Conservation (phyloP, 2,797 vertebrate species). For the Brachyalestes nurse region DNA sequence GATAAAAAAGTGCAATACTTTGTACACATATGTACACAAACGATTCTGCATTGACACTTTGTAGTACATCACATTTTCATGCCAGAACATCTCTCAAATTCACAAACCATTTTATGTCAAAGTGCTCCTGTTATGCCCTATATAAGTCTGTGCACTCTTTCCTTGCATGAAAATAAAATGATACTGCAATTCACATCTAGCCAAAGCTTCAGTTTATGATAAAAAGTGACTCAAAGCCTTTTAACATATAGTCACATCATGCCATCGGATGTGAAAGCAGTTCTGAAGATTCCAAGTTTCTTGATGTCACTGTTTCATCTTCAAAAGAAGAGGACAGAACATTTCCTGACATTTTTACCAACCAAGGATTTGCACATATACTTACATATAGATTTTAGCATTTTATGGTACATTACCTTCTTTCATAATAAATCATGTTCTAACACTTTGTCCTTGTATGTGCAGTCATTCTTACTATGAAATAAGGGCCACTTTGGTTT, state of each 20-base stretch:
- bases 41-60: not conserved
- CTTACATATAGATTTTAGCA: not conserved
- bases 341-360: not conserved
- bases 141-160: not conserved
- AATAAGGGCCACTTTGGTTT: not conserved
- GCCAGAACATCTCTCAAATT: not conserved
- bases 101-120: not conserved
- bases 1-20: not conserved
- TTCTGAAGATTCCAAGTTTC: no score
- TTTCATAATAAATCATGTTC: not conserved
- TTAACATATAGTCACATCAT: no score
- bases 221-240: no score
- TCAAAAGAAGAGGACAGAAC: not conserved
- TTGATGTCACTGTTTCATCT: not conserved
- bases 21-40: not conserved
- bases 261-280: no score
- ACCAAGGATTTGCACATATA: not conserved
- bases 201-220: not conserved
- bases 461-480: not conserved
- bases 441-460: not conserved
- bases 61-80: not conserved
- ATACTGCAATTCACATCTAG: not conserved
- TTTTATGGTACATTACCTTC: not conserved
- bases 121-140: not conserved
- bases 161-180: not conserved